Evolutionary conservation across 2,113 vertebrate species (phyloP), one percentile per base, ranked within the genome.

Genomic region (Meles meles): DNA sequence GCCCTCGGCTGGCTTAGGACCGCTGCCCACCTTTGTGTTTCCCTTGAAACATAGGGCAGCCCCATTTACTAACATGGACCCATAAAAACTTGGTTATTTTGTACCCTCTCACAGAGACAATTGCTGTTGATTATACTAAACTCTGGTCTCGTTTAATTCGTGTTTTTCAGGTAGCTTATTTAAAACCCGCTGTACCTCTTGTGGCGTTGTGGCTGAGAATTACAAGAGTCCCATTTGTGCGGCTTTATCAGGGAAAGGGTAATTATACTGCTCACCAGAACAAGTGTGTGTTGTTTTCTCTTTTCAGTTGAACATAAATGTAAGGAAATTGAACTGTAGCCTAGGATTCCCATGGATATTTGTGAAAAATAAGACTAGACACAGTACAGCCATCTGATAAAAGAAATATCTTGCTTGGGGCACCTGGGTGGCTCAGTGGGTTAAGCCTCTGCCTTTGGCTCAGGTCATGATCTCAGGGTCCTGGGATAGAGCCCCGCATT

Each of bases 111-210:
- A 80, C 9, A 20, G 18, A 91, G 69, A 49, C 21, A 2, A 0
- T 88, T 0, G 0, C 89, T 87, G 29, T 77, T 49, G 3, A 92
- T 77, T 29, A 39, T 42, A 11, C 81, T 90, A 23, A 79, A 67
- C 65, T 65, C 49, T 59, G 49, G 52, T 88, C 42, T 88, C 94
- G 81, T 52, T 76, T 92, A 17, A 21, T 20, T 71, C 97, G 27
- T 61, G 0, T 97, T 93, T 98, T 98, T 90, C 98, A 99, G 99
- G 99, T 86, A 99, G 99, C 96, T 99, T 99, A 95, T 99, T 99
- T 99, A 99, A 99, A 99, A 99, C 99, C 2, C 99, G 99, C 47
- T 99, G 99, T 90, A 98, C 99, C 96, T 99, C 98, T 97, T 99
- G 99, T 95, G 99, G 99, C 94, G 96, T 99, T 0, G 98, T 99